Evolutionary conservation across 2,113 vertebrate species (phyloP).

Genomic region (Phainopepla nitens): DNA sequence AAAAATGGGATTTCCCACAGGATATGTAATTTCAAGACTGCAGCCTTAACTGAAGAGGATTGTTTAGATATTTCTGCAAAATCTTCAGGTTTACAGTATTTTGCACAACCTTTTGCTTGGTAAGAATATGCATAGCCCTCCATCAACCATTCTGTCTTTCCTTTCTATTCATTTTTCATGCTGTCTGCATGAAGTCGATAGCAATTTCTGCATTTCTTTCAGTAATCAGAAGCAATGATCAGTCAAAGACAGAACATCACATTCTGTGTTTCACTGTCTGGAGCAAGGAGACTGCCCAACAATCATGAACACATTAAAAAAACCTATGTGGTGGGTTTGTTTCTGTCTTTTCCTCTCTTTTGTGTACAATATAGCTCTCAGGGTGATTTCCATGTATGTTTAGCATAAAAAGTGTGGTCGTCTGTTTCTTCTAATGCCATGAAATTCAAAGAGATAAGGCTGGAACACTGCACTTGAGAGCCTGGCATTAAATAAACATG

Average conservation of each 20-base stretch:
- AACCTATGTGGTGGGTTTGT: fast-evolving
- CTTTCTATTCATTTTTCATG: neutral
- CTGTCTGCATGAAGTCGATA: neutral
- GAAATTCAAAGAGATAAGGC: neutral
- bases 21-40: neutral
- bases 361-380: fast-evolving
- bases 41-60: neutral
- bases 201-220: neutral
- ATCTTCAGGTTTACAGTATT: neutral
- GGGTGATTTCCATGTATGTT: neutral
- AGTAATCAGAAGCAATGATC: neutral
- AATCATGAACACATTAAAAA: neutral
- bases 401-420: neutral
- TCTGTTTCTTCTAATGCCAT: neutral
- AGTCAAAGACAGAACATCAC: neutral
- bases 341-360: neutral
- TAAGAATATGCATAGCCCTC: neutral
- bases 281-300: neutral
- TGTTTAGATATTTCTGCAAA: neutral
- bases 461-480: slow-evolving; percentile 1
- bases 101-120: neutral
- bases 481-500: slow-evolving; percentile 55
- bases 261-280: neutral
- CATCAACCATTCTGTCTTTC: neutral
- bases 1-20: neutral